Conservation (phyloP, 2,113 vertebrate species). For the Sander vitreus region DNA sequence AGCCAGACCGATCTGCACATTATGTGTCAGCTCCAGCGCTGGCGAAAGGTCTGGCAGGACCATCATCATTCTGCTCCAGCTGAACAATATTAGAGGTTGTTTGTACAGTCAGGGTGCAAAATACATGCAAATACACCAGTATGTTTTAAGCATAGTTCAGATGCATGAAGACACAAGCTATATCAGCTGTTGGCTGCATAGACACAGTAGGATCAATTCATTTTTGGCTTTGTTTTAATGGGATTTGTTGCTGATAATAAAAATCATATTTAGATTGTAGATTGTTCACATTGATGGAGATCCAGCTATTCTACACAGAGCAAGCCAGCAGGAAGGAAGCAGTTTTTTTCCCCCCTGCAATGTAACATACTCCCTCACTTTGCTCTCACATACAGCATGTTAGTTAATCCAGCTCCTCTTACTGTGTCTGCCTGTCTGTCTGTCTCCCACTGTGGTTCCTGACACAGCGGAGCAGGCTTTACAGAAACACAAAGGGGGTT, state of each 20-base stretch:
- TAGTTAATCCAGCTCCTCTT: slow-evolving; percentile 44
- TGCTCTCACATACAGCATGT: slow-evolving; percentile 37
- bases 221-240: background rate
- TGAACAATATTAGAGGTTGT: background rate
- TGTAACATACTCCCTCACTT: background rate
- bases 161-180: background rate
- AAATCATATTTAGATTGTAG: background rate
- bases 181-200: background rate
- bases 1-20: slow-evolving; percentile 19
- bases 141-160: background rate
- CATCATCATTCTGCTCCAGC: background rate
- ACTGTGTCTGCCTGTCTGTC: slow-evolving; percentile 33
- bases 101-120: background rate
- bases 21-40: slow-evolving; percentile 23
- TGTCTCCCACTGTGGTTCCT: slow-evolving; percentile 41
- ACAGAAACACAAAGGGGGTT: slow-evolving; percentile 60
- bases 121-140: background rate
- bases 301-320: background rate
- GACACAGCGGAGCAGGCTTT: slow-evolving; percentile 59
- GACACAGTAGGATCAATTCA: background rate
- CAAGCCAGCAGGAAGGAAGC: background rate
- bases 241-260: background rate
- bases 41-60: slow-evolving; percentile 17
- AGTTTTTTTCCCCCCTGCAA: background rate
- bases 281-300: slow-evolving; percentile 13